A percentile compares a stretch with the other conserved stretches of the same genome.
phyloP scores from a whole-genome alignment of 2,888 invertebrate genomes.

The Chalcosyrphus nemorum region DNA sequence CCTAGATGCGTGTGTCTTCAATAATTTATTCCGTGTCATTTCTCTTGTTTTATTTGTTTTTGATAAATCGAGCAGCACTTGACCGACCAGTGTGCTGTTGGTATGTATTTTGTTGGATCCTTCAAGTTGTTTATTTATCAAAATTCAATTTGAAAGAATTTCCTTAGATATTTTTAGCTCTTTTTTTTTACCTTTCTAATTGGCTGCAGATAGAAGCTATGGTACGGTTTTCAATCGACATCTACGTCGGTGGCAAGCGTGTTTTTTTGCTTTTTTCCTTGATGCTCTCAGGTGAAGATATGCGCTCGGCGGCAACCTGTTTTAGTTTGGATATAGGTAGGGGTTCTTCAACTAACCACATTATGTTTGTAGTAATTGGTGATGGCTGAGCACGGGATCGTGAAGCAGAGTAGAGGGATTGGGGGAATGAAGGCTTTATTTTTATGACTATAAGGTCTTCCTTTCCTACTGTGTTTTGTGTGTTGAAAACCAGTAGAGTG shows the following conservation, averaged over 20 bases:
- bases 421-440: conserved; percentile 34
- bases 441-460: conserved; percentile 47
- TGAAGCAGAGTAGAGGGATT: conserved; percentile 12
- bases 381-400: conserved; percentile 55
- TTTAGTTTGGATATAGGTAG: conserved; percentile 6
- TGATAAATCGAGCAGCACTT: conserved; percentile 60
- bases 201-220: conserved; percentile 24
- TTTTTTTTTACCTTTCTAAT: conserved; percentile 21
- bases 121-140: conserved; percentile 52
- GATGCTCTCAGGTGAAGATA: conserved; percentile 19
- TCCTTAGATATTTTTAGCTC: background rate
- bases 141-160: conserved; percentile 42
- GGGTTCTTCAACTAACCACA: conserved; percentile 40
- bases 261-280: conserved; percentile 27
- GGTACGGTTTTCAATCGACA: conserved; percentile 33
- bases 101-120: conserved; percentile 16
- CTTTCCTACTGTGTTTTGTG: conserved; percentile 10
- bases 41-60: conserved; percentile 48
- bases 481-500: conserved; percentile 62
- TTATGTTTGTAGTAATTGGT: conserved; percentile 66
- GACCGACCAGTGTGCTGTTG: conserved; percentile 25
- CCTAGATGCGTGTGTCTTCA: conserved; percentile 9
- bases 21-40: conserved; percentile 41
- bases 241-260: conserved; percentile 50
- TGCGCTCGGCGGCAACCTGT: conserved; percentile 52